Conservation (phyloP, 2,113 vertebrate genomes). For the Balaeniceps rex region DNA sequence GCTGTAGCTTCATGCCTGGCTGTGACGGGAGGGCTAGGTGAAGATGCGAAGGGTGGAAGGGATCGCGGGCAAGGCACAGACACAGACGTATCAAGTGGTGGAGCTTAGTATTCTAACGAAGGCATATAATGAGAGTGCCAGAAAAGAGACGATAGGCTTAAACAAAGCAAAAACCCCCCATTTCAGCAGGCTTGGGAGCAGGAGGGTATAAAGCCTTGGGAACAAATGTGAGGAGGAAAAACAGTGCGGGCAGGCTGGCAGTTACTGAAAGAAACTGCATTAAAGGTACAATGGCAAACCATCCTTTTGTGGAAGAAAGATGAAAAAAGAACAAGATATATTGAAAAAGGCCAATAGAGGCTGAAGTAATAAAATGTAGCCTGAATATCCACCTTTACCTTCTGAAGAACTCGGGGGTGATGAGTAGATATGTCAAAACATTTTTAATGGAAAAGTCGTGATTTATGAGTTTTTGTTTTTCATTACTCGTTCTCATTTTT, state of each 20-base stretch:
- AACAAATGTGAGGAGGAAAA: rapidly evolving
- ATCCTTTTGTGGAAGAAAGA: neutral
- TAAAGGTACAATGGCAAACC: neutral
- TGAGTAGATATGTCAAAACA: conserved; percentile 43
- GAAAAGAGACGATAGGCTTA: neutral
- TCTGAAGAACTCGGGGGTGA: neutral
- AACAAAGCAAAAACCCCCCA: neutral
- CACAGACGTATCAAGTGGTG: rapidly evolving
- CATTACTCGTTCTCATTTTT: neutral
- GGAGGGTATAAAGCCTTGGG: neutral
- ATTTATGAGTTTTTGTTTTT: conserved; percentile 33
- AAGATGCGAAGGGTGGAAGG: neutral
- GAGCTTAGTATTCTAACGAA: rapidly evolving
- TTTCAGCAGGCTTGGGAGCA: neutral
- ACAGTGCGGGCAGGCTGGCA: neutral
- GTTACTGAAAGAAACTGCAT: neutral
- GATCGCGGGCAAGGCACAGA: rapidly evolving
- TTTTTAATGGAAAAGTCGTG: conserved; percentile 37
- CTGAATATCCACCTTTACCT: conserved; percentile 40
- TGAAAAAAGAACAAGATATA: neutral
- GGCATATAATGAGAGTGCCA: neutral
- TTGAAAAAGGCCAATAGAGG: neutral
- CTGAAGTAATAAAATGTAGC: conserved; percentile 42
- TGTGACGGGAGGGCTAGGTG: rapidly evolving
- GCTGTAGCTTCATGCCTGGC: neutral